Conservation (phyloP, 1,140 invertebrate species). For the Plectrocnemia conspersa region DNA sequence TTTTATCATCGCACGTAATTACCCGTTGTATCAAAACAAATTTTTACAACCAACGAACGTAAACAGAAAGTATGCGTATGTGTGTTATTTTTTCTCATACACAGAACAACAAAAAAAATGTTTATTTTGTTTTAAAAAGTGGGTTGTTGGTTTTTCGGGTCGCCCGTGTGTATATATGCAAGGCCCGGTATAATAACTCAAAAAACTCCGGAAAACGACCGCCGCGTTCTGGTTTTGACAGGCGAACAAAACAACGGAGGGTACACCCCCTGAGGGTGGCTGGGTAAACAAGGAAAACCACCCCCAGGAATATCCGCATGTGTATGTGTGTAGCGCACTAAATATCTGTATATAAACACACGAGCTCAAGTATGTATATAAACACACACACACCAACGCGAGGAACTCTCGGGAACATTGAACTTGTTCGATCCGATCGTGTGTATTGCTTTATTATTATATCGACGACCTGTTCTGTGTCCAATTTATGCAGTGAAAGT, state of each 20-base stretch:
- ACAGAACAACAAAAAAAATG: not conserved
- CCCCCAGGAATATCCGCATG: too few species aligned
- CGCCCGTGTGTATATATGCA: slow-evolving; percentile 18
- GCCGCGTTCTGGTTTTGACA: slow-evolving; percentile 35
- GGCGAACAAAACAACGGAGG: slow-evolving; percentile 33
- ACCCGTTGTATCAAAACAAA: not conserved
- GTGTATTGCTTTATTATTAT: slow-evolving; percentile 23
- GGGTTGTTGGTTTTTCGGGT: slow-evolving; percentile 8
- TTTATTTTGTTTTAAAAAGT: slow-evolving; percentile 6
- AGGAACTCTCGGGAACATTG: slow-evolving; percentile 32
- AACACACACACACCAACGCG: not conserved
- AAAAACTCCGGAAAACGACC: slow-evolving; percentile 35
- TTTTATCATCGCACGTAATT: not conserved
- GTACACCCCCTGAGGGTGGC: slow-evolving; percentile 12
- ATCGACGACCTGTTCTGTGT: not conserved
- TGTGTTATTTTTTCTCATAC: too few species aligned
- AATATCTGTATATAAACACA: too few species aligned
- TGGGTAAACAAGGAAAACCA: slow-evolving; percentile 31
- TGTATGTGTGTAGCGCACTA: too few species aligned
- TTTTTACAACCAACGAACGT: too few species aligned
- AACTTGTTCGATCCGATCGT: slow-evolving; percentile 32
- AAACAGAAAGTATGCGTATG: not conserved
- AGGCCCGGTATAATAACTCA: slow-evolving; percentile 34
- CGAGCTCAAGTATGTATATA: too few species aligned
- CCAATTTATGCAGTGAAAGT: slow-evolving; percentile 8